Evolutionary conservation across 2,888 invertebrate species (phyloP).

Genomic region (Microplitis manilae): DNA sequence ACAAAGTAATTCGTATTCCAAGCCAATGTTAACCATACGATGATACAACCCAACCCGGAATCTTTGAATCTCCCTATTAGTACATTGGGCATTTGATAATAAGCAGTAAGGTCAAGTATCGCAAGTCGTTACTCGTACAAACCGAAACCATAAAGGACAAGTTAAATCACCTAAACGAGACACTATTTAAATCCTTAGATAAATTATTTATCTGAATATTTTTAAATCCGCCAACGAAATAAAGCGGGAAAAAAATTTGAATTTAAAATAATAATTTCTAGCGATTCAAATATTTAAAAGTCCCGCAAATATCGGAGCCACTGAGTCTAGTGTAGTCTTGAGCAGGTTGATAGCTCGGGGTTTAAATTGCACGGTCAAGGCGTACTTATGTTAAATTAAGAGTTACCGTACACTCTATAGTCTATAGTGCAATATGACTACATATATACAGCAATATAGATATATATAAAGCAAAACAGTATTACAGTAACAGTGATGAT

Average conservation of each 20-base stretch:
- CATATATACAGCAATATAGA: neutral
- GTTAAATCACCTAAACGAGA: neutral
- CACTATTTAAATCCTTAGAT: too few species aligned
- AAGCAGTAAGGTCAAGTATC: conserved; percentile 2
- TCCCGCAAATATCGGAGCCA: too few species aligned
- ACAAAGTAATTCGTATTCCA: conserved; percentile 31
- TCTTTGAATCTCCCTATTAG: conserved; percentile 49
- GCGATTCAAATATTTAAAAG: too few species aligned
- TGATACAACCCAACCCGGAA: conserved; percentile 4
- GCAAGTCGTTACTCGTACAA: neutral
- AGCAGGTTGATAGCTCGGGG: neutral
- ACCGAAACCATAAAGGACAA: conserved; percentile 7
- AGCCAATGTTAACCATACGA: conserved; percentile 18
- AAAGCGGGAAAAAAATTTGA: neutral
- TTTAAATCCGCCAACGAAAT: conserved; percentile 4
- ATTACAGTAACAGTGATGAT: conserved; percentile 3
- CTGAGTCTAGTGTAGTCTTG: too few species aligned
- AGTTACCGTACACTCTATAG: conserved; percentile 23
- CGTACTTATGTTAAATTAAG: conserved; percentile 33
- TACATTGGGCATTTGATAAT: conserved; percentile 23
- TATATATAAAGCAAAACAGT: neutral
- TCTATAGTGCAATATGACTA: neutral
- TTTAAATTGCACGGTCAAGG: conserved; percentile 19
- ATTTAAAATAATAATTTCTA: too few species aligned
- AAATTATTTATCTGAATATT: neutral